Conservation (phyloP, 1,140 invertebrate species). For the Heliconius melpomene region DNA sequence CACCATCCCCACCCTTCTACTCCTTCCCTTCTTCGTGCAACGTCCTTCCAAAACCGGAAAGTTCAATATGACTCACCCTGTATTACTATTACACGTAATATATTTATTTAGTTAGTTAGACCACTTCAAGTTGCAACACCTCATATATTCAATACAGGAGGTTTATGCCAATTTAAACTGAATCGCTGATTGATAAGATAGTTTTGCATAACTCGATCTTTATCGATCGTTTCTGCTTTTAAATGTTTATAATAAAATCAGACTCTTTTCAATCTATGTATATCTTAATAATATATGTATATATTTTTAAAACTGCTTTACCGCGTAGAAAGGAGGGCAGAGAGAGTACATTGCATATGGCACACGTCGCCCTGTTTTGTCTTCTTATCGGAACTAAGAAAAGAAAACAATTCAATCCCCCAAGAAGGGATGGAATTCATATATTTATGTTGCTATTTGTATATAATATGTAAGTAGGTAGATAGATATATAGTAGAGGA, state of each 20-base stretch:
- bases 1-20: no score
- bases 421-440: no score
- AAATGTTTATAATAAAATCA: conserved; percentile 2
- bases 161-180: conserved; percentile 29
- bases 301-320: not conserved
- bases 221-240: conserved; percentile 22
- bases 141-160: conserved; percentile 22
- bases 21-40: no score
- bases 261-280: not conserved
- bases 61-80: no score
- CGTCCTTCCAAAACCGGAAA: no score
- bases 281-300: not conserved
- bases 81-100: not conserved
- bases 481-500: no score
- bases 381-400: no score
- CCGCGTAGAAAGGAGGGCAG: not conserved
- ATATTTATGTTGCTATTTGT: no score
- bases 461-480: no score
- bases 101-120: not conserved
- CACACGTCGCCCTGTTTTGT: no score
- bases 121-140: not conserved
- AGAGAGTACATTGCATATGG: no score
- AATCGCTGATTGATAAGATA: conserved; percentile 22
- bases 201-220: conserved; percentile 23
- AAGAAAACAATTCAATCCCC: no score